Percentiles rank a stretch among this genome's conserved stretches.
phyloP scores from a whole-genome alignment of 1,140 invertebrate genomes.

The Drosophila melanica region DNA sequence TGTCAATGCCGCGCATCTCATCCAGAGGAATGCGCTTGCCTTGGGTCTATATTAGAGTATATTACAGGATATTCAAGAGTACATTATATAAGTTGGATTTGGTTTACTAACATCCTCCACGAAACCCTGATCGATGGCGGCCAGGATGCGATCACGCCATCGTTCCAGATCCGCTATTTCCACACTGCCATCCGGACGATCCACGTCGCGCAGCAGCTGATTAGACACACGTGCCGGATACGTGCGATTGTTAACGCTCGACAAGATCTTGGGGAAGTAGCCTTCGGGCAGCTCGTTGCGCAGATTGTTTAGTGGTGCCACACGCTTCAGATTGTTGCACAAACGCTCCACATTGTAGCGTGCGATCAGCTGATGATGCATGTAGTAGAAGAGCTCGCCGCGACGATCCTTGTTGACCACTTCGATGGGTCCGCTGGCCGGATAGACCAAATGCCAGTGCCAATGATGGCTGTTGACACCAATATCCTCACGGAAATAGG shows the following conservation, averaged over 20 bases:
- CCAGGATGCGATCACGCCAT: slow-evolving; percentile 86
- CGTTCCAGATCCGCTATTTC: slow-evolving; percentile 86
- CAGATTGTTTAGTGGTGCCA: slow-evolving; percentile 85
- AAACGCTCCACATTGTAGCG: slow-evolving; percentile 87
- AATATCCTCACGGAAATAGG: slow-evolving; percentile 86
- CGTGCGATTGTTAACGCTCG: slow-evolving; percentile 85
- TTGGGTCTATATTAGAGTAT: slow-evolving; percentile 17
- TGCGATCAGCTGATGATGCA: slow-evolving; percentile 88
- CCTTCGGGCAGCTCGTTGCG: slow-evolving; percentile 85
- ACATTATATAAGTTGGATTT: neutral
- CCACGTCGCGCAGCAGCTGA: slow-evolving; percentile 84
- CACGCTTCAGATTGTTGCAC: slow-evolving; percentile 85
- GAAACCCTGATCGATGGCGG: slow-evolving; percentile 86
- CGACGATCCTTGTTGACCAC: slow-evolving; percentile 87
- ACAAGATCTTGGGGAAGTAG: slow-evolving; percentile 85
- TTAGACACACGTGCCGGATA: slow-evolving; percentile 86
- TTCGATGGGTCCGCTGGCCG: slow-evolving; percentile 83
- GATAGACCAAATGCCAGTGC: slow-evolving; percentile 91
- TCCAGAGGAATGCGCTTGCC: slow-evolving; percentile 69
- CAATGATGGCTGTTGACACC: slow-evolving; percentile 89
- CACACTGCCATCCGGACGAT: slow-evolving; percentile 86
- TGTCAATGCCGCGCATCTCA: slow-evolving; percentile 85
- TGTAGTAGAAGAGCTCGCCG: slow-evolving; percentile 90
- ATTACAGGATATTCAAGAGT: neutral
- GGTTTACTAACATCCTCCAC: slow-evolving; percentile 77